These are phyloP conservation scores for Altica lythri DNA, from an alignment of 2,888 invertebrate species.

Conservation along the genomic window DNA sequence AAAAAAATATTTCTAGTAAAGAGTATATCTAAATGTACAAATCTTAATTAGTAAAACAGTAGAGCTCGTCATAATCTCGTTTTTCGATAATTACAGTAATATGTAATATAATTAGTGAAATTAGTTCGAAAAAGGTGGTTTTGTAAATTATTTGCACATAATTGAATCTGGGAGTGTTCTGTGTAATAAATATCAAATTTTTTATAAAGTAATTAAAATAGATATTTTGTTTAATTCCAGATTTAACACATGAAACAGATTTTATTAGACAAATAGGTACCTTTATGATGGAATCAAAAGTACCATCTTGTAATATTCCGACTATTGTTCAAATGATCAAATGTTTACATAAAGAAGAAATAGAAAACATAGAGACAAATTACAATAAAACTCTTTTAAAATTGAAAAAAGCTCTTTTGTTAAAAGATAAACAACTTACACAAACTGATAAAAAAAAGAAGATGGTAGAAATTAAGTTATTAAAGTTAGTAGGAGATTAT, in stretches of 20 bases:
- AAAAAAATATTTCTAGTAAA: no score
- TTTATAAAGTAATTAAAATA: no score
- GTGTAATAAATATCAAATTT: no score
- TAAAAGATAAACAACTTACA: slow-evolving; percentile 30
- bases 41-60: no score
- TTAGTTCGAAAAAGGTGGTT: no score
- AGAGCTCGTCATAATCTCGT: no score
- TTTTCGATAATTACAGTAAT: no score
- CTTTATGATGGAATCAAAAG: slow-evolving; percentile 28
- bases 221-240: slow-evolving; percentile 27
- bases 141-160: no score
- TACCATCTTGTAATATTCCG: slow-evolving; percentile 24
- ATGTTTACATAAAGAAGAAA: slow-evolving; percentile 32
- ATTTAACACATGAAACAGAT: slow-evolving; percentile 33
- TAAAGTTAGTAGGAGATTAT: slow-evolving; percentile 31
- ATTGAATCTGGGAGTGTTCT: no score
- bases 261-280: slow-evolving; percentile 35
- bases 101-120: no score
- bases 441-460: slow-evolving; percentile 32
- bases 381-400: slow-evolving; percentile 29
- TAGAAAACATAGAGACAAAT: slow-evolving; percentile 33
- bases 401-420: slow-evolving; percentile 32
- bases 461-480: slow-evolving; percentile 33
- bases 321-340: slow-evolving; percentile 32
- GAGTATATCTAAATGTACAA: no score